A percentile compares a stretch with the other conserved stretches of the same genome.
phyloP scores from a whole-genome alignment of 2,888 invertebrate species.

The Plebejus argus region DNA sequence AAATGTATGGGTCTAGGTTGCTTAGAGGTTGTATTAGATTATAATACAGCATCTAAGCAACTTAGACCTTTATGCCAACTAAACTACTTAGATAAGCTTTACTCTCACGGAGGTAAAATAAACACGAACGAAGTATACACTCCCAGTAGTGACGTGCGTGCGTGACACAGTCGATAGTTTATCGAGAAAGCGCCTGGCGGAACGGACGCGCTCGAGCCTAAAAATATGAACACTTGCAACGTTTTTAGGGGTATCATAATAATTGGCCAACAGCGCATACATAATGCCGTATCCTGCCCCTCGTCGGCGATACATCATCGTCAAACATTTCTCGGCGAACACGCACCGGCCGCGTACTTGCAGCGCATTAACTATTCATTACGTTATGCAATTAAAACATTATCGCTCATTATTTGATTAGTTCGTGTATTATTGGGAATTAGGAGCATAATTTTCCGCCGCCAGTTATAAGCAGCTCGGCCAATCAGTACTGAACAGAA shows the following conservation, averaged over 20 bases:
- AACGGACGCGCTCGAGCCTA: conserved; percentile 23
- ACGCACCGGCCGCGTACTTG: background rate
- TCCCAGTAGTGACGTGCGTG: conserved; percentile 18
- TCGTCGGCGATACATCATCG: background rate
- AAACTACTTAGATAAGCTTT: background rate
- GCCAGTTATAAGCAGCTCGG: background rate
- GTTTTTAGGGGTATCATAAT: conserved; percentile 29
- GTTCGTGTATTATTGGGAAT: background rate
- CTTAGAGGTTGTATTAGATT: no score
- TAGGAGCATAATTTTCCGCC: conserved; percentile 8
- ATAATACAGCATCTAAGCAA: no score
- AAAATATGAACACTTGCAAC: conserved; percentile 21
- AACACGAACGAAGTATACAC: background rate
- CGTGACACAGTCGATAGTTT: conserved; percentile 19
- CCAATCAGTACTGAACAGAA: background rate
- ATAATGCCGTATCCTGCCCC: background rate
- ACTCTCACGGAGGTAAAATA: background rate
- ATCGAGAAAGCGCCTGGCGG: conserved; percentile 17
- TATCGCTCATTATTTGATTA: background rate
- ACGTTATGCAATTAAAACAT: conserved; percentile 1
- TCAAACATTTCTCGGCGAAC: background rate
- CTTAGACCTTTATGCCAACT: background rate
- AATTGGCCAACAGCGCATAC: conserved; percentile 9
- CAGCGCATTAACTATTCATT: background rate
- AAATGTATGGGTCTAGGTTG: no score